Evolutionary conservation across 2,888 invertebrate species (phyloP).

Genomic region (Drosophila parthenogenetica): DNA sequence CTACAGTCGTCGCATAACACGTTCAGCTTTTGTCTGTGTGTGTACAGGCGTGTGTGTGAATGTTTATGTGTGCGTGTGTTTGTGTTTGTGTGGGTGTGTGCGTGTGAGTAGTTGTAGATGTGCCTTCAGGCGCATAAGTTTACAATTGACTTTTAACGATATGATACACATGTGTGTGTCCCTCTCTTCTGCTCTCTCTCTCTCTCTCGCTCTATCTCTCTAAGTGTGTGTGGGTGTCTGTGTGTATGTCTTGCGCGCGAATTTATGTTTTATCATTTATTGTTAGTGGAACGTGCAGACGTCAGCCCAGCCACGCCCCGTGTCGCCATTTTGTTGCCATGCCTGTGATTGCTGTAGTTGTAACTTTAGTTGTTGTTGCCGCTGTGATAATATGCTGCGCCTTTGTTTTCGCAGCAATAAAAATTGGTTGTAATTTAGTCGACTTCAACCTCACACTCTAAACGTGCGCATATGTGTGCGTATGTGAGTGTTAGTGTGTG

Average conservation of each 20-base stretch:
- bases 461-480: slow-evolving; percentile 25
- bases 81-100: slow-evolving; percentile 14
- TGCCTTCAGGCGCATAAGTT: slow-evolving; percentile 73
- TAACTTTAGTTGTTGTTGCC: slow-evolving; percentile 28
- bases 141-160: slow-evolving; percentile 81
- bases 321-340: slow-evolving; percentile 58
- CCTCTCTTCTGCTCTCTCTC: slow-evolving; percentile 2
- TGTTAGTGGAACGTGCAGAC: slow-evolving; percentile 77
- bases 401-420: slow-evolving; percentile 78
- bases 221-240: slow-evolving; percentile 7
- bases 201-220: too few relatives aligned
- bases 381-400: slow-evolving; percentile 70
- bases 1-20: slow-evolving; percentile 62
- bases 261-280: slow-evolving; percentile 82
- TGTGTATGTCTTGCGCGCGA: slow-evolving; percentile 50
- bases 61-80: slow-evolving; percentile 16
- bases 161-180: slow-evolving; percentile 44
- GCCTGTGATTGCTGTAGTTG: slow-evolving; percentile 35
- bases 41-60: slow-evolving; percentile 13
- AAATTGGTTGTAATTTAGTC: slow-evolving; percentile 78
- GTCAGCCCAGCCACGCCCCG: slow-evolving; percentile 57
- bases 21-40: slow-evolving; percentile 32
- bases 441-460: slow-evolving; percentile 20
- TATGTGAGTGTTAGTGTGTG: slow-evolving; percentile 29
- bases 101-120: slow-evolving; percentile 57